phyloP scores from a whole-genome alignment of 2,113 vertebrate genomes.

The Corythoichthys intestinalis region DNA sequence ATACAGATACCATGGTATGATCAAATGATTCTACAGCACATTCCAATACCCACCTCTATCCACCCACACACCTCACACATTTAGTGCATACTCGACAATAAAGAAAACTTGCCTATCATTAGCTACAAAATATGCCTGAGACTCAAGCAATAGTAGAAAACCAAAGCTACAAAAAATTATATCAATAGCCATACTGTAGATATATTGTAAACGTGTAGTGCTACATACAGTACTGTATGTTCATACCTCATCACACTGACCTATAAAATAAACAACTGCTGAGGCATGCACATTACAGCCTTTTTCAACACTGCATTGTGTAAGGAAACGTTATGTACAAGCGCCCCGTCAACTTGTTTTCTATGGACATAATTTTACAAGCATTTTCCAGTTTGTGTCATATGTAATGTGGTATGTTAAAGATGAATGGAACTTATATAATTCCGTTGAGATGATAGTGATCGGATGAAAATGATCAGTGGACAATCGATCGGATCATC shows the following conservation, averaged over 20 bases:
- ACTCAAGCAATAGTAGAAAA: neutral
- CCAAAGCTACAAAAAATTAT: neutral
- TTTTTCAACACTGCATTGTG: neutral
- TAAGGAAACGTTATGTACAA: neutral
- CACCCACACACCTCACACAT: constrained; percentile 31
- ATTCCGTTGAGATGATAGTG: too few species aligned
- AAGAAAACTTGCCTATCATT: constrained; percentile 18
- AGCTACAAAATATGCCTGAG: neutral
- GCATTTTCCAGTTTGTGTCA: neutral
- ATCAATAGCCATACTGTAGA: neutral
- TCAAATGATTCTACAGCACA: constrained; percentile 22
- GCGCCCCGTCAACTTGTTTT: neutral
- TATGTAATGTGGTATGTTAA: neutral
- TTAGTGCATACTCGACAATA: constrained; percentile 22
- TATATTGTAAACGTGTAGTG: neutral
- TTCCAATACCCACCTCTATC: constrained; percentile 14
- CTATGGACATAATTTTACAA: neutral
- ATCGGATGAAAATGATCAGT: too few species aligned
- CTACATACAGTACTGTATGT: too few species aligned
- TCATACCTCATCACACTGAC: neutral
- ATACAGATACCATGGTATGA: constrained; percentile 28
- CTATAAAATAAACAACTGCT: neutral
- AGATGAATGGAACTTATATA: neutral
- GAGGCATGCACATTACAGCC: neutral
- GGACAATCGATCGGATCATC: too few species aligned